These are phyloP conservation scores for Pangasius mekongensis DNA, from an alignment of 2,797 vertebrate genomes.

Conservation along the genomic window DNA sequence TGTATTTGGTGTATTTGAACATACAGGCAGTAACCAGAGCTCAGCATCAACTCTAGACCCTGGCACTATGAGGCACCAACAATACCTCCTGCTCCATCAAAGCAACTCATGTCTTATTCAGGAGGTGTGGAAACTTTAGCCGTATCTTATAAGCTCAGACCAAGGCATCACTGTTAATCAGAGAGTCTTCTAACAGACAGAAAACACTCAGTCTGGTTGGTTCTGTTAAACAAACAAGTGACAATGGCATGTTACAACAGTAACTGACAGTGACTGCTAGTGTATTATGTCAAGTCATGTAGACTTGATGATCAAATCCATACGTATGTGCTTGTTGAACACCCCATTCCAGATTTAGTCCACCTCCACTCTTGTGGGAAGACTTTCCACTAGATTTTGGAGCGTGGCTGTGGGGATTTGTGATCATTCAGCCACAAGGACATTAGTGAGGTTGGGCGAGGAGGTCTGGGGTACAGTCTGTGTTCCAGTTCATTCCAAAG, in stretches of 20 bases:
- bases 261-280: background rate
- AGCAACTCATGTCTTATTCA: constrained; percentile 6
- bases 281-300: background rate
- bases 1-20: background rate
- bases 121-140: background rate
- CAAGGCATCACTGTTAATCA: background rate
- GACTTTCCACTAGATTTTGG: background rate
- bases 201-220: background rate
- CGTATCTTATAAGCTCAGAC: background rate
- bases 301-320: background rate
- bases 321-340: background rate
- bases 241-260: background rate
- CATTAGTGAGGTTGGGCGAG: background rate
- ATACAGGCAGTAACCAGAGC: background rate
- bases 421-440: background rate
- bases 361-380: background rate
- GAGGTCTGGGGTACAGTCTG: background rate
- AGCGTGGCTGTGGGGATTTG: background rate
- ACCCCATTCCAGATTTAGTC: background rate
- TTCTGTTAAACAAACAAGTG: background rate
- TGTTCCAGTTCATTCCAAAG: background rate
- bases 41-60: background rate
- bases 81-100: background rate
- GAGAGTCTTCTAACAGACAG: background rate
- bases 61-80: background rate